Evolutionary conservation across 1,140 invertebrate genomes (phyloP).

Genomic region (Dinoponera quadriceps): DNA sequence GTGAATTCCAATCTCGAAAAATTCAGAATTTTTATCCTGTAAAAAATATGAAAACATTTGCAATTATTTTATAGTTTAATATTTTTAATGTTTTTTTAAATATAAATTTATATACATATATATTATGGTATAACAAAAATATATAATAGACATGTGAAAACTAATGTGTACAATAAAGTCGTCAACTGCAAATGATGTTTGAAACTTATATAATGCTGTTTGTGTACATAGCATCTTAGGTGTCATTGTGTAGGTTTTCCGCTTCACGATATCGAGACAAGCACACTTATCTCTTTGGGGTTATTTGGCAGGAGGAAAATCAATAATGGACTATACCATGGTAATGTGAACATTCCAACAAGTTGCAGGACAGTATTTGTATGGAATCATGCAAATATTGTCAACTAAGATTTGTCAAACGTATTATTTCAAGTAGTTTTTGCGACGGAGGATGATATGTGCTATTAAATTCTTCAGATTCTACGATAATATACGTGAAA

Average conservation of each 20-base stretch:
- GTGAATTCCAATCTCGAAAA: constrained; percentile 18
- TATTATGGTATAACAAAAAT: not conserved
- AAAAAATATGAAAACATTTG: constrained; percentile 2
- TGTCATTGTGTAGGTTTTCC: not conserved
- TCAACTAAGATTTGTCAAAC: constrained; percentile 14
- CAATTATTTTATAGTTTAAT: constrained; percentile 9
- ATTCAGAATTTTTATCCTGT: not conserved
- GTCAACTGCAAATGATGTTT: not conserved
- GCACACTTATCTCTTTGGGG: constrained; percentile 29
- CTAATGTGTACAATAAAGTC: not conserved
- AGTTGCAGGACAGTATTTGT: constrained; percentile 68
- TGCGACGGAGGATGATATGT: not conserved
- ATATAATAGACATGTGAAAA: not conserved
- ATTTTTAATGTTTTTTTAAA: constrained; percentile 21
- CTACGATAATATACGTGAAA: not conserved
- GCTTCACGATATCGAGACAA: constrained; percentile 1
- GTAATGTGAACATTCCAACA: constrained; percentile 75
- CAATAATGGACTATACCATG: constrained; percentile 72
- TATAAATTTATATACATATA: not conserved
- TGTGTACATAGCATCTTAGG: not conserved
- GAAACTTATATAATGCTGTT: constrained; percentile 18
- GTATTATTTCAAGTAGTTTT: constrained; percentile 17
- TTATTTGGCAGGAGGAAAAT: constrained; percentile 69
- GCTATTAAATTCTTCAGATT: constrained; percentile 8
- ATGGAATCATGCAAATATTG: constrained; percentile 41